These are phyloP conservation scores for Morinoia aosen DNA, from an alignment of 2,888 invertebrate species.

Conservation along the genomic window DNA sequence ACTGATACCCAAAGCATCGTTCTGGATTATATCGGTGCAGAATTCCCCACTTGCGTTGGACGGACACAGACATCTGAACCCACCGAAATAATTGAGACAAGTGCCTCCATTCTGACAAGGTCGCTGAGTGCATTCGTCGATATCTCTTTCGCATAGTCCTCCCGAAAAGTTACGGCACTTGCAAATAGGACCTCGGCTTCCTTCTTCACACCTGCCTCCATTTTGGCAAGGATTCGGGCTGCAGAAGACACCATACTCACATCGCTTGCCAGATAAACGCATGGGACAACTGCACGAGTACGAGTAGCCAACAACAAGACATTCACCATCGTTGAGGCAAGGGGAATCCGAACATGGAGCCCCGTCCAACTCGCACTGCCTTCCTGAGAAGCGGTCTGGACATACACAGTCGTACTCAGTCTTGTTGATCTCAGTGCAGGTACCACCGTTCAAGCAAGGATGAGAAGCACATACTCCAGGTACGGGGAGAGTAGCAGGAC, in stretches of 20 bases:
- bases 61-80: constrained; percentile 75
- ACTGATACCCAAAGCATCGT: constrained; percentile 76
- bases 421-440: constrained; percentile 76
- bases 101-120: constrained; percentile 92
- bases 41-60: constrained; percentile 71
- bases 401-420: constrained; percentile 82
- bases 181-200: constrained; percentile 84
- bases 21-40: constrained; percentile 75
- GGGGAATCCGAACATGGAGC: constrained; percentile 90
- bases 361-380: constrained; percentile 86
- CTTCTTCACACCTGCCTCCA: constrained; percentile 91
- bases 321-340: constrained; percentile 83
- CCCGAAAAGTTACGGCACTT: constrained; percentile 87
- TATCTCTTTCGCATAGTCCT: constrained; percentile 82
- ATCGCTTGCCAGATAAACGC: constrained; percentile 76
- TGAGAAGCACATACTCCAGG: constrained; percentile 82
- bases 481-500: constrained; percentile 72
- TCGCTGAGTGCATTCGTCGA: constrained; percentile 84
- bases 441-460: constrained; percentile 84
- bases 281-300: constrained; percentile 83
- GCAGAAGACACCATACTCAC: constrained; percentile 85
- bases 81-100: constrained; percentile 80
- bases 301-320: constrained; percentile 74
- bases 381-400: constrained; percentile 82
- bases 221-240: constrained; percentile 87